These are phyloP conservation scores for Galerucella pusilla DNA, from an alignment of 2,888 invertebrate species.

Conservation along the genomic window DNA sequence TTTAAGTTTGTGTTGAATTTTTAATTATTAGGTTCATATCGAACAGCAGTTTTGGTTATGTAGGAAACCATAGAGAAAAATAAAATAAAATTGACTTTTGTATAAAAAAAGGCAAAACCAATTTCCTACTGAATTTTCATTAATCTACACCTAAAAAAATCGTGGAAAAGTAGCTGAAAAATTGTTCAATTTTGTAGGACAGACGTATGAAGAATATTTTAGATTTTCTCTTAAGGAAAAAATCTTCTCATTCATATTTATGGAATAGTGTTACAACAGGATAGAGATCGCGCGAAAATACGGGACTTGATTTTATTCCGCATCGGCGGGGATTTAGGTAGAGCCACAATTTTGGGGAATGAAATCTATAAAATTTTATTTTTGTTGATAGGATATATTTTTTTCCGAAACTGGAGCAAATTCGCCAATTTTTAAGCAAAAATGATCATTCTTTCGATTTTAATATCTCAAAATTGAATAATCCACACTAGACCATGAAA, in stretches of 20 bases:
- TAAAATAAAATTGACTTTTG: neutral
- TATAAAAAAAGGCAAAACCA: neutral
- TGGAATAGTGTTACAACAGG: slow-evolving; percentile 29
- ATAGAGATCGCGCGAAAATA: slow-evolving; percentile 23
- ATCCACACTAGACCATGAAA: too few species aligned
- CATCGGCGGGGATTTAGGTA: slow-evolving; percentile 24
- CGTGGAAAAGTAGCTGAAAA: slow-evolving; percentile 12
- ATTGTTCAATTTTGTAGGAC: slow-evolving; percentile 21
- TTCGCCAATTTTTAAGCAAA: too few species aligned
- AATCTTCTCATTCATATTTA: slow-evolving; percentile 38
- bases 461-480: too few species aligned
- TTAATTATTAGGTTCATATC: too few species aligned
- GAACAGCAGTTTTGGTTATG: too few species aligned
- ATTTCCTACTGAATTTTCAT: slow-evolving; percentile 3
- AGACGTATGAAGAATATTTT: slow-evolving; percentile 22
- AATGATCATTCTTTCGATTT: too few species aligned
- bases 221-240: slow-evolving; percentile 13
- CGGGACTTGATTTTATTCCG: slow-evolving; percentile 20
- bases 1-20: too few species aligned
- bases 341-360: neutral
- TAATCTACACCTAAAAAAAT: slow-evolving; percentile 14
- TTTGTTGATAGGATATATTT: too few species aligned
- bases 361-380: too few species aligned
- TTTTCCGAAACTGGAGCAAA: too few species aligned
- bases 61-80: neutral